phyloP scores from a whole-genome alignment of 2,797 vertebrate genomes.

The Gymnocypris eckloni region DNA sequence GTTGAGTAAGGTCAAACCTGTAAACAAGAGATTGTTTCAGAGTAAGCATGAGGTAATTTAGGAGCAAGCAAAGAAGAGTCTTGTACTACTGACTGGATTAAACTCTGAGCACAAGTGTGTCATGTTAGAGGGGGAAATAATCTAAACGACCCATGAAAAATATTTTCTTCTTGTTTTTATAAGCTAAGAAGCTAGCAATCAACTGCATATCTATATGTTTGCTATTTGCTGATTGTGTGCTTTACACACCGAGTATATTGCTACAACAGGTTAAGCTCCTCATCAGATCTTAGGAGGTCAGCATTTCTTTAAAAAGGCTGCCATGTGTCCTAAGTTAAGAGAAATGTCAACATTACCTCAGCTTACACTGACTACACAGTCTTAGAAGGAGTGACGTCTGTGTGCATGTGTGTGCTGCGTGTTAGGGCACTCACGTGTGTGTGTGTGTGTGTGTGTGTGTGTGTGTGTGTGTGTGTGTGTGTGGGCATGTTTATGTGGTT shows the following conservation, averaged over 20 bases:
- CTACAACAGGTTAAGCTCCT: neutral
- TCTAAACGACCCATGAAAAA: neutral
- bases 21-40: constrained; percentile 33
- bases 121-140: neutral
- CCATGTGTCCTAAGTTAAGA: neutral
- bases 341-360: constrained; percentile 17
- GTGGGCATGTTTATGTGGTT: too few relatives aligned
- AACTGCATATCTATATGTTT: neutral
- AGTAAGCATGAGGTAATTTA: constrained; percentile 25
- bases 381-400: neutral
- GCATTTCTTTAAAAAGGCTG: constrained; percentile 23
- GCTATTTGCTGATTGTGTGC: neutral
- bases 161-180: neutral
- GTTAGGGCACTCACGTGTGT: too few relatives aligned
- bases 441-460: neutral
- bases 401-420: too few relatives aligned
- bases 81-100: constrained; percentile 12
- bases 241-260: neutral
- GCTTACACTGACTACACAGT: neutral
- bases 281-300: neutral
- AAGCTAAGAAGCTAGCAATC: neutral
- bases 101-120: neutral
- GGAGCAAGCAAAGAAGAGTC: constrained; percentile 11
- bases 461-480: neutral
- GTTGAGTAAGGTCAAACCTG: constrained; percentile 10